Conservation (phyloP, 2,113 vertebrate species). For the Coregonus clupeaformis region DNA sequence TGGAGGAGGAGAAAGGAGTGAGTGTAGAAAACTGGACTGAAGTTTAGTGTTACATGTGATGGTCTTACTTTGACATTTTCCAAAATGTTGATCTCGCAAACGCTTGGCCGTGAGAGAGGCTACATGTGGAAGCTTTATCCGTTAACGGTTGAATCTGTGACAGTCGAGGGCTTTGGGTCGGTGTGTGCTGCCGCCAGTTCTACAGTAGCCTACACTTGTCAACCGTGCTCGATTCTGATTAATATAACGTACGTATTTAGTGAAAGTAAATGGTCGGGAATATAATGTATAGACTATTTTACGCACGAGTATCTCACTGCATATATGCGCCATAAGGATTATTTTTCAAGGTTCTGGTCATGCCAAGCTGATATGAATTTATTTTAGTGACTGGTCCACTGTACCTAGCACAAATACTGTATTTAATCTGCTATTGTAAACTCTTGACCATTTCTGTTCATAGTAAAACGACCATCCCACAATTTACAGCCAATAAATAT, state of each 20-base stretch:
- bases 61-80: constrained; percentile 8
- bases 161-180: constrained; percentile 23
- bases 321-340: neutral
- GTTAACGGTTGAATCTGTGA: constrained; percentile 29
- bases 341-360: neutral
- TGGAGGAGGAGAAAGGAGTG: constrained; percentile 38
- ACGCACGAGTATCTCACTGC: neutral
- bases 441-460: neutral
- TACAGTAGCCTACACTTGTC: constrained; percentile 1
- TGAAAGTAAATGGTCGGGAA: neutral
- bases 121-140: constrained; percentile 26
- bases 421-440: neutral
- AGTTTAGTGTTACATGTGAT: constrained; percentile 28
- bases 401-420: neutral
- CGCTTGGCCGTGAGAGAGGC: constrained; percentile 24
- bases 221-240: neutral
- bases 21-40: constrained; percentile 16
- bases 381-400: neutral
- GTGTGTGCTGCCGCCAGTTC: constrained; percentile 23
- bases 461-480: neutral
- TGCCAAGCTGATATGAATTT: neutral
- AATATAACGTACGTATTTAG: neutral
- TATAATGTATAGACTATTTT: neutral
- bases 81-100: constrained; percentile 3
- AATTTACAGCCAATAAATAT: neutral